Evolutionary conservation across 2,113 vertebrate species (phyloP).

Genomic region (Campylorhamphus procurvoides): DNA sequence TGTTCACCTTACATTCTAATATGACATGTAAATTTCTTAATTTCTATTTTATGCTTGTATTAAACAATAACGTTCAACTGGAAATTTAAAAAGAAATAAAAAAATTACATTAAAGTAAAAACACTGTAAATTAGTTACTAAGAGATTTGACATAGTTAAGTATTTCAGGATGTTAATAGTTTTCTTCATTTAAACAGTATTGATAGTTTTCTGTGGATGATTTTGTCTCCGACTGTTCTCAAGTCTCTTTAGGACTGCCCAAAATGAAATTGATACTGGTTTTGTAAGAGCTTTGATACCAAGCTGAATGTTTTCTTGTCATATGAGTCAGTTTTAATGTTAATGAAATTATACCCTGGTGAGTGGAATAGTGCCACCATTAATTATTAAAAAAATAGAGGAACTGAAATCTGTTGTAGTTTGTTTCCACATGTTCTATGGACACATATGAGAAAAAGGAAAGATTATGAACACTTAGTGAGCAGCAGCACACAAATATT

Average conservation of each 20-base stretch:
- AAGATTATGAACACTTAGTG: not conserved
- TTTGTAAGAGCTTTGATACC: conserved; percentile 16
- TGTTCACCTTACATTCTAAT: not conserved
- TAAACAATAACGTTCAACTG: not conserved
- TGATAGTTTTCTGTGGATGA: not conserved
- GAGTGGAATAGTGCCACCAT: not conserved
- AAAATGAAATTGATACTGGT: not conserved
- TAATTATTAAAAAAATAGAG: not conserved
- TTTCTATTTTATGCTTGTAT: not conserved
- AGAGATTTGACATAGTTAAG: conserved; percentile 44
- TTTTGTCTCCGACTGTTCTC: conserved; percentile 29
- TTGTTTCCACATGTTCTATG: not conserved
- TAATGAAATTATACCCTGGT: conserved; percentile 19
- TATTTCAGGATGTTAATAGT: conserved; percentile 57
- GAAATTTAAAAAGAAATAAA: not conserved
- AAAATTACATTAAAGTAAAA: conserved; percentile 11
- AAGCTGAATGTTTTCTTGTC: not conserved
- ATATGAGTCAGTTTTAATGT: not conserved
- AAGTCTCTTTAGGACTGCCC: not conserved
- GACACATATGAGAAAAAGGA: not conserved
- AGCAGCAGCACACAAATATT: not conserved
- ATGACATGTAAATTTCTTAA: not conserved
- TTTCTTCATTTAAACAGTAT: conserved; percentile 52
- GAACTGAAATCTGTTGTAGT: not conserved
- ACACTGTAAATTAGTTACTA: conserved; percentile 43